phyloP scores from a whole-genome alignment of 1,140 invertebrate species.

The Calephelis nemesis region DNA sequence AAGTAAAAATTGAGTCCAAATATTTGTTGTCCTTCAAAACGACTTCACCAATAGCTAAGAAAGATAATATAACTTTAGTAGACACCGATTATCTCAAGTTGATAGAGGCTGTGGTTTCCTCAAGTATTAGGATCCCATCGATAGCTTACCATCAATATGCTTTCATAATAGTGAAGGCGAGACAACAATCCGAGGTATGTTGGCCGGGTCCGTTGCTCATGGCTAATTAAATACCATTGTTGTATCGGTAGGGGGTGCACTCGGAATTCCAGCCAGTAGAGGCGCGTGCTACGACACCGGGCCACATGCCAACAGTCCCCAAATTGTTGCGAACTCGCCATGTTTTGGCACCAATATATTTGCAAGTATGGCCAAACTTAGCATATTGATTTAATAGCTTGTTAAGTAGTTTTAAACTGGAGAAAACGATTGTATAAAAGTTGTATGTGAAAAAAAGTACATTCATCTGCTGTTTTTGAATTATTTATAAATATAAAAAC shows the following conservation, averaged over 20 bases:
- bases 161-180: slow-evolving; percentile 7
- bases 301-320: slow-evolving; percentile 3
- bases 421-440: too few species aligned
- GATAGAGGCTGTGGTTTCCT: background rate
- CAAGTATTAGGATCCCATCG: background rate
- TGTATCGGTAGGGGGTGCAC: slow-evolving; percentile 46
- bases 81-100: background rate
- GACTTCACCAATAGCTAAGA: too few species aligned
- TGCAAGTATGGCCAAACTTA: background rate
- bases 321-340: slow-evolving; percentile 4
- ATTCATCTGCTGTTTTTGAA: too few species aligned
- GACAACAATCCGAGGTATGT: slow-evolving; percentile 7
- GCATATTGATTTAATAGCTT: slow-evolving; percentile 9
- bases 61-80: too few species aligned
- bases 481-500: too few species aligned
- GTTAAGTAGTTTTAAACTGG: background rate
- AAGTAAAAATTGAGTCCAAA: too few species aligned
- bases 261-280: slow-evolving; percentile 10
- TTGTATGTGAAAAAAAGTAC: too few species aligned
- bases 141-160: background rate
- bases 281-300: background rate
- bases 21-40: too few species aligned
- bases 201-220: background rate
- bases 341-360: slow-evolving; percentile 11
- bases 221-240: slow-evolving; percentile 57